phyloP scores from a whole-genome alignment of 1,140 invertebrate species.

The Periplaneta americana region DNA sequence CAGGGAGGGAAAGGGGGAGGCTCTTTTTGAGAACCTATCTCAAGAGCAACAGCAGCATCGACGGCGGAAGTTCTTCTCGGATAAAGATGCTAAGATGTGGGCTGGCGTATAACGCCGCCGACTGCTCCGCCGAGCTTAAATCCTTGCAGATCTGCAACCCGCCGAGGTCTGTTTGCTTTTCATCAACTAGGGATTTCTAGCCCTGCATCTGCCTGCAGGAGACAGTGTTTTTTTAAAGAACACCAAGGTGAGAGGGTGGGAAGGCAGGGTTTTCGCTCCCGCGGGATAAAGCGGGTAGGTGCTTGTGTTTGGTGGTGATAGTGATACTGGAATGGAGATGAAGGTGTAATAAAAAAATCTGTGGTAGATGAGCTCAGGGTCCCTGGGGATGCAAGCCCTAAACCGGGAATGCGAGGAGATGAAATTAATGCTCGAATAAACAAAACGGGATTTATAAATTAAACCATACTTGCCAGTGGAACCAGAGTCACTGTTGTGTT shows the following conservation, averaged over 20 bases:
- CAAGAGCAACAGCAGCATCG: background rate
- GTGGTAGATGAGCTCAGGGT: too few relatives aligned
- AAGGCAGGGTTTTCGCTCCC: background rate
- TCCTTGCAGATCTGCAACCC: background rate
- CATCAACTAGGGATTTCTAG: conserved; percentile 15
- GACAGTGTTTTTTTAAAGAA: conserved; percentile 1
- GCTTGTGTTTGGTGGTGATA: background rate
- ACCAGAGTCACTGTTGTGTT: too few relatives aligned
- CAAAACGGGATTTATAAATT: too few relatives aligned
- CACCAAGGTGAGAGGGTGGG: background rate
- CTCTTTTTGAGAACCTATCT: background rate
- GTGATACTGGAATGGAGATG: background rate
- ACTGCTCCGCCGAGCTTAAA: background rate
- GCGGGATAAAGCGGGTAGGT: background rate
- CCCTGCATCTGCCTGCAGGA: background rate
- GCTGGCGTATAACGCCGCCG: background rate
- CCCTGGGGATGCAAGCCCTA: background rate
- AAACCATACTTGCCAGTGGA: too few relatives aligned
- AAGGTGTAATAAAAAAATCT: background rate
- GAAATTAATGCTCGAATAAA: background rate
- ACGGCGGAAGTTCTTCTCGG: background rate
- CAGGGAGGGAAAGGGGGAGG: background rate
- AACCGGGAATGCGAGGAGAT: background rate
- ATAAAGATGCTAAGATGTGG: conserved; percentile 8
- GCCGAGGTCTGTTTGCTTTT: conserved; percentile 14